Conservation (phyloP, 2,113 vertebrate genomes). For the Arenaria interpres region DNA sequence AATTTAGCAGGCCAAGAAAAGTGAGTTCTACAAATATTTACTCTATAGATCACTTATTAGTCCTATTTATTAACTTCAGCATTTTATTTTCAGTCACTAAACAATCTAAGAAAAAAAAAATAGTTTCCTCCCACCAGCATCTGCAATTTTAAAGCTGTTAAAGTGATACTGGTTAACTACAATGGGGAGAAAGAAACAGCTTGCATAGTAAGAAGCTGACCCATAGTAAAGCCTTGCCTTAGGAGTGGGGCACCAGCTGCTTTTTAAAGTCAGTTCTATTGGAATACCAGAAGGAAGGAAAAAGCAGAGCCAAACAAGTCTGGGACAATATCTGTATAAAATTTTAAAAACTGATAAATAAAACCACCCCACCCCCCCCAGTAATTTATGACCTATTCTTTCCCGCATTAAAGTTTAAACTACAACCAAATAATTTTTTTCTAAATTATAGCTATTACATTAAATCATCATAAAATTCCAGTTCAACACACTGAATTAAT, state of each 20-base stretch:
- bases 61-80: background rate
- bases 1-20: background rate
- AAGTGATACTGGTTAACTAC: background rate
- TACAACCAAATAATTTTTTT: background rate
- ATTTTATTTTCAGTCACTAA: background rate
- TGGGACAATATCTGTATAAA: background rate
- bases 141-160: background rate
- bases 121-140: background rate
- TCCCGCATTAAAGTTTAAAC: background rate
- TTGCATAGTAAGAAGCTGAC: background rate
- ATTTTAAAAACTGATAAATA: background rate
- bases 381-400: background rate
- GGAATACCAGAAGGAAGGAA: background rate
- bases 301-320: background rate
- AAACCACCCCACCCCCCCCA: too few species aligned
- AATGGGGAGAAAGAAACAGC: background rate
- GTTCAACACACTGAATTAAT: background rate
- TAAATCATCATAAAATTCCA: background rate
- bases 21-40: background rate
- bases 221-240: background rate
- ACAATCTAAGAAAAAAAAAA: background rate
- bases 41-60: background rate
- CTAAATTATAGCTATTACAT: background rate
- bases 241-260: background rate
- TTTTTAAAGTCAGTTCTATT: background rate